Evolutionary conservation across 2,797 vertebrate species (phyloP).

Genomic region (Eospalax fontanierii): DNA sequence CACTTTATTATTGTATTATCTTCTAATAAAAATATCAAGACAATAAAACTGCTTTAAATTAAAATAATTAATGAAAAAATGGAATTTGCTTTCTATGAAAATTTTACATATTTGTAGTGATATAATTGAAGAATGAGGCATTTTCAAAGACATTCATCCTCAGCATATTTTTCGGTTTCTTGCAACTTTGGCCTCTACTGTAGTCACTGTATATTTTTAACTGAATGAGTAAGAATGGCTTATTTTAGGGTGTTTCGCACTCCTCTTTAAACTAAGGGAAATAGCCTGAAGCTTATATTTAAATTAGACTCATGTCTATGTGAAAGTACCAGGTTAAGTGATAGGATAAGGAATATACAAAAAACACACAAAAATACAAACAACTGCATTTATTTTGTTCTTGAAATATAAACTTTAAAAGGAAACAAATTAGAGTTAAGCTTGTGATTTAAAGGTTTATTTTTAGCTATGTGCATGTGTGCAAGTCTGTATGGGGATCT

Average conservation of each 20-base stretch:
- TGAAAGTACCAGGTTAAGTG: neutral
- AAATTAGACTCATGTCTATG: neutral
- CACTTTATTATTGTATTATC: constrained; percentile 8
- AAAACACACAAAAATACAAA: neutral
- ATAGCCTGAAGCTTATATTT: neutral
- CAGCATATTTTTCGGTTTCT: constrained; percentile 33
- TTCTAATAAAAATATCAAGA: constrained; percentile 12
- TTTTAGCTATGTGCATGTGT: neutral
- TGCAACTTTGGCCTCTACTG: neutral
- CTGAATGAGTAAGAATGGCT: neutral
- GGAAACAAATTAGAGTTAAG: neutral
- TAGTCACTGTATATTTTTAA: neutral
- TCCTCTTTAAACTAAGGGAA: neutral
- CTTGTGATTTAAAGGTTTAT: neutral
- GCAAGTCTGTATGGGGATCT: neutral
- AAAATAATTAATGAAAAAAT: constrained; percentile 1
- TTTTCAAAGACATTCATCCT: constrained; percentile 15
- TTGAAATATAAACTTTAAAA: neutral
- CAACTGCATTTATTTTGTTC: neutral
- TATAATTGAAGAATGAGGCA: neutral
- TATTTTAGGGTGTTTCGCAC: neutral
- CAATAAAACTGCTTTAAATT: neutral
- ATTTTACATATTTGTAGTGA: neutral
- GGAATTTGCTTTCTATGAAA: neutral
- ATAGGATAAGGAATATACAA: neutral